These are phyloP conservation scores for Avahi laniger DNA, from an alignment of 2,797 vertebrate species.

Conservation along the genomic window DNA sequence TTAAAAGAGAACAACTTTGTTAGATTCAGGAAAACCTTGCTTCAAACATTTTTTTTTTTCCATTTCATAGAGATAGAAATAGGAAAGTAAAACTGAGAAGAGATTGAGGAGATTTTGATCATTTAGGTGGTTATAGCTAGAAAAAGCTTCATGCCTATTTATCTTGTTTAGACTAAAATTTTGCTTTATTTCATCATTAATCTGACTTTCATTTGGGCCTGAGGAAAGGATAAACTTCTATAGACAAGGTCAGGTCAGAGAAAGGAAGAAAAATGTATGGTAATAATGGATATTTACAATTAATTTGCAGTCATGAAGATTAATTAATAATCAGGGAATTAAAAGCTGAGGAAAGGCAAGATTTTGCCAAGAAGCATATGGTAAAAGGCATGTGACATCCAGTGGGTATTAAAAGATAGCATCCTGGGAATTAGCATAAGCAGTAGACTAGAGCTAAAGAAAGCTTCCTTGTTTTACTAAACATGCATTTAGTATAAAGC, in stretches of 20 bases:
- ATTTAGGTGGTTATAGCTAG: not conserved
- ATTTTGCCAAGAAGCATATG: conserved; percentile 64
- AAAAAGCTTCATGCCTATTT: not conserved
- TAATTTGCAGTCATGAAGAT: conserved; percentile 50
- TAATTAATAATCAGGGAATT: conserved; percentile 74
- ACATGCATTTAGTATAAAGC: not conserved
- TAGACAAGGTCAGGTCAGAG: not conserved
- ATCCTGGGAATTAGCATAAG: not conserved
- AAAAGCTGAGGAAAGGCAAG: conserved; percentile 41
- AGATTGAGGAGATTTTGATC: too few relatives aligned
- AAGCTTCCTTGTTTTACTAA: not conserved
- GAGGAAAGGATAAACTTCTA: not conserved
- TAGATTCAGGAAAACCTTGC: not conserved
- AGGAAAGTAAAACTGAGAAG: too few relatives aligned
- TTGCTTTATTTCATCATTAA: not conserved
- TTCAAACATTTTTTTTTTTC: not conserved
- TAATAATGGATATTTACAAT: conserved; percentile 27
- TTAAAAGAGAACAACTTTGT: not conserved
- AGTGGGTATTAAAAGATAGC: not conserved
- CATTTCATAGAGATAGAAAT: not conserved
- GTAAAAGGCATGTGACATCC: not conserved
- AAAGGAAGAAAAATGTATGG: not conserved
- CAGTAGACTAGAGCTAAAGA: not conserved
- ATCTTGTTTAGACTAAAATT: not conserved
- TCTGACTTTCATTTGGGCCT: not conserved